Conservation (phyloP, 64 coral and sea anemone species). For the Astreopora myriophthalma region DNA sequence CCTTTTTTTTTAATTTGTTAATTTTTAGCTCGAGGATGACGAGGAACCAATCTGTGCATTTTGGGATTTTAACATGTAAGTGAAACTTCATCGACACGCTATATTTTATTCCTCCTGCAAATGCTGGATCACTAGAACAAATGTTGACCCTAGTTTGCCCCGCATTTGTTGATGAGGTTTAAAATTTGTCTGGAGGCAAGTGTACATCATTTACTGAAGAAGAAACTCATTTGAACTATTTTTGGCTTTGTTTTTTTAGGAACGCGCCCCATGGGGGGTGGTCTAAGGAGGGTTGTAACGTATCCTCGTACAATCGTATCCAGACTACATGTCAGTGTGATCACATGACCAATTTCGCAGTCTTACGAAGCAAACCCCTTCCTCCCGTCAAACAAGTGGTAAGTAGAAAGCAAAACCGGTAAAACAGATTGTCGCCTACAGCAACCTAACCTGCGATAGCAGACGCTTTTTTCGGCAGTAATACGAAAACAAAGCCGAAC, state of each 20-base stretch:
- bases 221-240: no score
- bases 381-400: background rate
- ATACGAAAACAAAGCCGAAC: no score
- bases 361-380: conserved; percentile 56
- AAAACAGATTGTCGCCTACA: background rate
- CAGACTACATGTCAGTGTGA: conserved; percentile 82
- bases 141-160: no score
- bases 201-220: no score
- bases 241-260: conserved; percentile 14
- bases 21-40: conserved; percentile 31
- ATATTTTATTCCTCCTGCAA: no score
- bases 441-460: no score
- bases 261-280: conserved; percentile 86
- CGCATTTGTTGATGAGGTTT: no score
- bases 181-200: no score
- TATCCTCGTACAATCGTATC: conserved; percentile 62
- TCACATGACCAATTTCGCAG: conserved; percentile 95
- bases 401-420: background rate
- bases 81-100: background rate
- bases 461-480: no score
- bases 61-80: conserved; percentile 77
- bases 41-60: conserved; percentile 66
- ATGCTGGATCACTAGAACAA: no score
- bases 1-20: background rate
- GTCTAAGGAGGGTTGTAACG: conserved; percentile 73